Conservation (phyloP, 92 coral and sea anemone species). For the Zoanthus solanderi region DNA sequence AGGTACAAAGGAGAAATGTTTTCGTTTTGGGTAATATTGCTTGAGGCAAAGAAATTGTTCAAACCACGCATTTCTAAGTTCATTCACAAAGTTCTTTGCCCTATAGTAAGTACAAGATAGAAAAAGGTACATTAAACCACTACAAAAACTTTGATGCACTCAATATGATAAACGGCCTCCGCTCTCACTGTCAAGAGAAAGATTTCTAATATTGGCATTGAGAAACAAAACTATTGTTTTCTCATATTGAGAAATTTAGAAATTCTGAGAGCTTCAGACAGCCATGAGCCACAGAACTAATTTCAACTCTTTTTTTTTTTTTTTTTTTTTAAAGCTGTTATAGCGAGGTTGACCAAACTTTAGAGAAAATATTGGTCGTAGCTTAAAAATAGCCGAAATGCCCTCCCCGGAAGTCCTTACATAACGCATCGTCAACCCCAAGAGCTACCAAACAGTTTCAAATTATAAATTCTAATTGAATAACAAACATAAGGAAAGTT, state of each 20-base stretch:
- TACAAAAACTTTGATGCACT: neutral
- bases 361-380: neutral
- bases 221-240: neutral
- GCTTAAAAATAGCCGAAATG: neutral
- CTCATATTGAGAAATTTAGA: neutral
- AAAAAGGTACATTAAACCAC: neutral
- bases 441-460: neutral
- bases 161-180: neutral
- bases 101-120: neutral
- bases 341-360: neutral
- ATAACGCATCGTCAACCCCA: neutral
- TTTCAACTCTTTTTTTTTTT: neutral
- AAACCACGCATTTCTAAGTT: neutral
- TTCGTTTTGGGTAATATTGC: too few species aligned
- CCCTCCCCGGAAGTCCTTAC: constrained; percentile 23
- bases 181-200: neutral
- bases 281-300: neutral
- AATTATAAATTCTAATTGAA: neutral
- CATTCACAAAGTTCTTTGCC: neutral
- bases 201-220: neutral
- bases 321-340: neutral
- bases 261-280: neutral
- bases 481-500: neutral
- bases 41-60: too few species aligned
- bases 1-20: too few species aligned